Conservation (phyloP, 1,140 invertebrate genomes). For the Triops cancriformis region DNA sequence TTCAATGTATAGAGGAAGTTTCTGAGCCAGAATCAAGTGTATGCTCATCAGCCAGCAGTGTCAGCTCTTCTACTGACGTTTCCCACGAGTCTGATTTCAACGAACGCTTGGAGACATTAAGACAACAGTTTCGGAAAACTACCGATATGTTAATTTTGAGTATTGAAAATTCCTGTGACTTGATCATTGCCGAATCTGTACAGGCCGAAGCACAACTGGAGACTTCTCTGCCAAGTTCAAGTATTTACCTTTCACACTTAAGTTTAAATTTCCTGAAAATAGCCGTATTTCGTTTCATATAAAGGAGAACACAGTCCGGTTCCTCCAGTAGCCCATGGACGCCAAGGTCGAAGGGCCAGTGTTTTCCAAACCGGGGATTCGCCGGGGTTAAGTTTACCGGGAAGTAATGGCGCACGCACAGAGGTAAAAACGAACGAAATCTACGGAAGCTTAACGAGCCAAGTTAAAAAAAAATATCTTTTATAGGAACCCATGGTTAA, state of each 20-base stretch:
- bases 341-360: background rate
- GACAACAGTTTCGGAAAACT: conserved; percentile 33
- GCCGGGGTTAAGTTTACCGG: background rate
- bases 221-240: background rate
- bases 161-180: conserved; percentile 22
- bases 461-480: background rate
- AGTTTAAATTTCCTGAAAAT: too few species aligned
- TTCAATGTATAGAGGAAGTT: conserved; percentile 31
- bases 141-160: conserved; percentile 30
- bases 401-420: background rate
- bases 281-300: background rate
- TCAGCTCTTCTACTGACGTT: conserved; percentile 26
- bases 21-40: conserved; percentile 30
- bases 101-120: conserved; percentile 30
- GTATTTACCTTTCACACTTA: background rate
- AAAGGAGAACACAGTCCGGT: background rate
- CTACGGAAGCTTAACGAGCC: background rate
- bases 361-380: background rate
- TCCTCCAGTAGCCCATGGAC: background rate
- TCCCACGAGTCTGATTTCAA: conserved; percentile 33
- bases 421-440: background rate
- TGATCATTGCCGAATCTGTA: background rate
- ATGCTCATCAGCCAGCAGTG: conserved; percentile 19
- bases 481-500: background rate
- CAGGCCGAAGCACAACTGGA: background rate